These are phyloP conservation scores for Nebria ingens DNA, from an alignment of 1,140 invertebrate genomes.

Conservation along the genomic window DNA sequence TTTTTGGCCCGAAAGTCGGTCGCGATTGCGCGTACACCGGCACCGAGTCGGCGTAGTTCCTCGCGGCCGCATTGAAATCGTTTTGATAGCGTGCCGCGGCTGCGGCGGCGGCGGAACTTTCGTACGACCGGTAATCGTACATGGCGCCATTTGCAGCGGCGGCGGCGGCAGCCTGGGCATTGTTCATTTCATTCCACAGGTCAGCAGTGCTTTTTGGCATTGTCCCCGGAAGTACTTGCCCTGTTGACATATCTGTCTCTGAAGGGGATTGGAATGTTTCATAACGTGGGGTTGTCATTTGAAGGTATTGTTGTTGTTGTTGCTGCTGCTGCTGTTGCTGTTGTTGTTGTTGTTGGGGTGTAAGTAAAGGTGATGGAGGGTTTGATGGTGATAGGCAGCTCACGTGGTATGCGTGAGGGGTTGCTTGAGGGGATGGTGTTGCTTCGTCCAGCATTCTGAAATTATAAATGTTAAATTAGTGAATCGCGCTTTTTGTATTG, in stretches of 20 bases:
- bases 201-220: constrained; percentile 26
- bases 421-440: constrained; percentile 29
- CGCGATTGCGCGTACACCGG: constrained; percentile 28
- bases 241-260: constrained; percentile 23
- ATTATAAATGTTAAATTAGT: constrained; percentile 13
- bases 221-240: constrained; percentile 27
- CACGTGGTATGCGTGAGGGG: constrained; percentile 24
- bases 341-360: constrained; percentile 23
- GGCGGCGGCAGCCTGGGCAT: constrained; percentile 13
- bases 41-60: constrained; percentile 26
- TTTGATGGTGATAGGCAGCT: constrained; percentile 32
- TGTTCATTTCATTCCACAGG: constrained; percentile 25
- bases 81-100: constrained; percentile 9
- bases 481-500: too few relatives aligned
- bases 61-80: not conserved
- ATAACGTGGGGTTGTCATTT: not conserved
- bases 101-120: constrained; percentile 15
- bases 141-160: constrained; percentile 12
- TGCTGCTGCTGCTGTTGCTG: constrained; percentile 24
- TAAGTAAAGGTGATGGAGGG: constrained; percentile 31
- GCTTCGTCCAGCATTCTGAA: constrained; percentile 32
- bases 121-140: constrained; percentile 27
- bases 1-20: constrained; percentile 28
- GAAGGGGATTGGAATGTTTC: not conserved
- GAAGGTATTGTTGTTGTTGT: constrained; percentile 15